Evolutionary conservation across 2,113 vertebrate species (phyloP), one percentile per base, ranked within the genome.

Genomic region (Brachypodius melanocephalos): DNA sequence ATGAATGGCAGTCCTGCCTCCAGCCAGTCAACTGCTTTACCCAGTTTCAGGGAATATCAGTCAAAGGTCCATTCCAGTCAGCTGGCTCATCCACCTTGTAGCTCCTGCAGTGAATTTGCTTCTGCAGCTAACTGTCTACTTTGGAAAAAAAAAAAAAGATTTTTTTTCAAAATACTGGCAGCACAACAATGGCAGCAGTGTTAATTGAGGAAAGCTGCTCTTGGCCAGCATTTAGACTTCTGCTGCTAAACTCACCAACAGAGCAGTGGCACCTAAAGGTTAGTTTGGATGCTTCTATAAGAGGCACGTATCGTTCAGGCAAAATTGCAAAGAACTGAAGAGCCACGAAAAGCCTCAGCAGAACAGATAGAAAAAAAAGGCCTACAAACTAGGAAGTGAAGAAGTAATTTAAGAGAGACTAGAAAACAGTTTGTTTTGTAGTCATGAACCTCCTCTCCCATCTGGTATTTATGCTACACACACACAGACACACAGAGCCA

Each of bases 391-490:
- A 72, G 31, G 8, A 88, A 93, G 26, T 26, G 4, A 77, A 89
- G 43, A 65, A 63, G 25, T 61, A 17, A 88, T 48, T 79, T 81
- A 67, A 51, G 31, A 85, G 36, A 85, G 45, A 69, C 42, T 68
- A 80, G 29, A 73, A 93, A 91, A 73, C 45, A 75, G 77, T 82
- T 87, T 86, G 51, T 69, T 91, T 88, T 69, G 31, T 36, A 93
- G 85, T 54, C 63, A 66, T 65, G 59, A 83, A 83, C 36, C 49
- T 88, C 79, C 49, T 85, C 28, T 91, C 42, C 92, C 82, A 79
- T 85, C 92, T 90, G 82, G 78, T 90, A 95, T 95, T 96, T 95
- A 83, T 42, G 88, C 26, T 80, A 68, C 57, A 68, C 38, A 65
- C 42, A 73, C 11, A 83, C 9, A 80, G 6, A 72, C 7, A 74